Conservation (phyloP, 2,797 vertebrate species). For the Rhodeus uyekii region DNA sequence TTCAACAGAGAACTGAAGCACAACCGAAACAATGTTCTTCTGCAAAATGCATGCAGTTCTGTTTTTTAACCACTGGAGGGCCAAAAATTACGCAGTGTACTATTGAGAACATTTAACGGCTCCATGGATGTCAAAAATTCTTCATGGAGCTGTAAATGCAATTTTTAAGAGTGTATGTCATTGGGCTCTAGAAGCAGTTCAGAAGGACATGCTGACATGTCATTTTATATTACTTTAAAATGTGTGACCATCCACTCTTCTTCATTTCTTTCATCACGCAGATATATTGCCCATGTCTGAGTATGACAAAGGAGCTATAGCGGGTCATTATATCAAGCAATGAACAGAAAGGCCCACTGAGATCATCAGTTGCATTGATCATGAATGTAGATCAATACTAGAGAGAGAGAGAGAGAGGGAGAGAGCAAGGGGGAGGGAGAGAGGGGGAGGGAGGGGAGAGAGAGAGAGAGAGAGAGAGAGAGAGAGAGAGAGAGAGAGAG, state of each 20-base stretch:
- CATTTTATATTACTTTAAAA: slow-evolving; percentile 1
- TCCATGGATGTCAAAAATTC: background rate
- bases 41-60: background rate
- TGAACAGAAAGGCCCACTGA: slow-evolving; percentile 15
- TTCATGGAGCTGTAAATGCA: background rate
- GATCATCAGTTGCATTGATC: slow-evolving; percentile 42
- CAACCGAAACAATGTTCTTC: background rate
- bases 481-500: background rate
- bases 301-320: background rate
- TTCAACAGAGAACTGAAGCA: background rate
- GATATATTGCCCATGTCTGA: background rate
- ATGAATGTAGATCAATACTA: slow-evolving; percentile 36
- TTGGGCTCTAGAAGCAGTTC: background rate
- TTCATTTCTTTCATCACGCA: background rate
- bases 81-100: background rate
- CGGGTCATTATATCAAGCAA: slow-evolving; percentile 6
- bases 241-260: background rate
- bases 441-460: background rate
- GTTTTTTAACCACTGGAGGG: background rate
- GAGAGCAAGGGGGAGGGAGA: background rate
- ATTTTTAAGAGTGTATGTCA: background rate
- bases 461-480: background rate
- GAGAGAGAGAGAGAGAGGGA: background rate
- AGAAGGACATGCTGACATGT: background rate
- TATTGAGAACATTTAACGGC: background rate